Evolutionary conservation across 2,888 invertebrate genomes (phyloP).

Genomic region (Meloe dianella): DNA sequence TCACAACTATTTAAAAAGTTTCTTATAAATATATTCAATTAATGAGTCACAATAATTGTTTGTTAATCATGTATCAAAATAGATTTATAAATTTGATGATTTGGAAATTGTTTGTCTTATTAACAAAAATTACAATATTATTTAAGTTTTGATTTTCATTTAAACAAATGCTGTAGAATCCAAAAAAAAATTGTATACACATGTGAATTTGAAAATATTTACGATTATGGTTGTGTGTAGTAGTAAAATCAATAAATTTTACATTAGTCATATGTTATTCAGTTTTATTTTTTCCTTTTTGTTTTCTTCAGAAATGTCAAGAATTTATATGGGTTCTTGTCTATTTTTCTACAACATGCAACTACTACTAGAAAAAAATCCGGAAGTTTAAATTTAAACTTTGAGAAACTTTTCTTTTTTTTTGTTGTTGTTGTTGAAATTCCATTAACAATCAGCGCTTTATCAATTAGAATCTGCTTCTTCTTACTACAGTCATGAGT

Average conservation of each 20-base stretch:
- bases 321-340: neutral
- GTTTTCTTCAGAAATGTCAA: neutral
- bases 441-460: too few relatives aligned
- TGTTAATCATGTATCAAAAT: slow-evolving; percentile 10
- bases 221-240: too few relatives aligned
- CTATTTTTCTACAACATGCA: too few relatives aligned
- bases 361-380: too few relatives aligned
- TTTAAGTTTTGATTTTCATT: neutral
- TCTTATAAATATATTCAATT: slow-evolving; percentile 22
- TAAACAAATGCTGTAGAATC: neutral
- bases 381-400: too few relatives aligned
- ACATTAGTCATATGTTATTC: neutral
- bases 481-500: too few relatives aligned
- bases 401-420: too few relatives aligned
- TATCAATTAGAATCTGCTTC: too few relatives aligned
- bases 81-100: neutral
- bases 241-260: slow-evolving; percentile 7
- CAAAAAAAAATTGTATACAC: too few relatives aligned
- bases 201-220: neutral
- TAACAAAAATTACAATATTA: neutral
- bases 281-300: neutral
- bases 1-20: slow-evolving; percentile 25
- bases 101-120: neutral
- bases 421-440: too few relatives aligned
- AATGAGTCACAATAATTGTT: slow-evolving; percentile 26